Evolutionary conservation across 2,888 invertebrate genomes (phyloP), one percentile per base, ranked within the genome.

Genomic region (Agrochola litura): DNA sequence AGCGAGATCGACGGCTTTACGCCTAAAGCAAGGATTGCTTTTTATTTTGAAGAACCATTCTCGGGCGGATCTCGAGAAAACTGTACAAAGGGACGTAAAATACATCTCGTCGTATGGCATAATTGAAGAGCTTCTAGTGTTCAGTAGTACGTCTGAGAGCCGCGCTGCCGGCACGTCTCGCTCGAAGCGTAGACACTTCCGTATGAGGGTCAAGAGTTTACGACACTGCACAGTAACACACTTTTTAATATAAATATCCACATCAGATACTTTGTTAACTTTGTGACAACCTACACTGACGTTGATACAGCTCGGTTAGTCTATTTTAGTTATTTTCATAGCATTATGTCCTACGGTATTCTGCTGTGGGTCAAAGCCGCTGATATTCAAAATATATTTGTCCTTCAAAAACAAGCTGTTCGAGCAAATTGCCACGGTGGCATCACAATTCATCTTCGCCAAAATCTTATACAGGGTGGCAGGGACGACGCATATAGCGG

Each of bases 111-210:
- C n/a, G 60, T 54, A 2, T 43, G 56, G 22, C 19, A 30, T 72
- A 58, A 58, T 52, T 78, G 60, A 49, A 63, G 70, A 37, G 68
- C 25, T 67, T 14, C 30, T 43, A 49, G 75, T 25, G 76, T 67
- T 30, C 37, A 22, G 67, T 43, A 30, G 72, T 60, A 77, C 25
- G 14, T 25, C 1, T 52, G 43, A 58, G 37, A 54, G 56, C 6
- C n/a, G 37, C 2, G 56, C n/a, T 12, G 54, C 14, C 49, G 56
- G 67, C 79, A 67, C 74, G 68, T 41, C 73, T 2, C 61, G 41
- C 67, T 6, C 19, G 5, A 14, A 58, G 43, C 25, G 43, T 0
- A 4, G 6, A 0, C 37, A 6, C 63, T 43, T 1, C 56, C 9
- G 37, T 0, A 54, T 54, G 37, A 75, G 75, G 74, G 68, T 60